Evolutionary conservation across 2,888 invertebrate species (phyloP).

Genomic region (Thymelicus acteon): DNA sequence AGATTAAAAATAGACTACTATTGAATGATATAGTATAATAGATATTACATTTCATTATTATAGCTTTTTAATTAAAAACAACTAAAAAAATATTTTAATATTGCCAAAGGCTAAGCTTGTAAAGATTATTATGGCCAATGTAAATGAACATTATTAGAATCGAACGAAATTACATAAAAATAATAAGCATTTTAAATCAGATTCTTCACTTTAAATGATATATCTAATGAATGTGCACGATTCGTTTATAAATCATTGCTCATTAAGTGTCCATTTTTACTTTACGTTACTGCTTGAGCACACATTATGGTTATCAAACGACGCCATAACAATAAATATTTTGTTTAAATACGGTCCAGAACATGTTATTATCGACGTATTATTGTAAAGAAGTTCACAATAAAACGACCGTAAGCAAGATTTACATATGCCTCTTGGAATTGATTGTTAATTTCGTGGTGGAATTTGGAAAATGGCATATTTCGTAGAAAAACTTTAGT

Average conservation of each 20-base stretch:
- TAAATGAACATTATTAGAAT: not conserved
- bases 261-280: conserved; percentile 14
- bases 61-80: too few relatives aligned
- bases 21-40: too few relatives aligned
- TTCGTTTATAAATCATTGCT: conserved; percentile 21
- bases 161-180: not conserved
- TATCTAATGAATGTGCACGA: not conserved
- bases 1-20: too few relatives aligned
- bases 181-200: conserved; percentile 1
- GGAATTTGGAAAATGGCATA: too few relatives aligned
- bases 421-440: not conserved
- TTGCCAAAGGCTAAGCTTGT: too few relatives aligned
- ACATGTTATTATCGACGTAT: conserved; percentile 3
- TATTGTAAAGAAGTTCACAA: not conserved
- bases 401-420: not conserved
- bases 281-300: conserved; percentile 19
- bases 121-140: too few relatives aligned
- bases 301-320: conserved; percentile 24
- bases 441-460: too few relatives aligned
- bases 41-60: too few relatives aligned
- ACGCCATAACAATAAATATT: conserved; percentile 8
- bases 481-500: too few relatives aligned
- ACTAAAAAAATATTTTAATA: too few relatives aligned
- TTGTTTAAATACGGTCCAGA: conserved; percentile 8
- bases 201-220: not conserved